Percentiles rank a stretch among this genome's conserved stretches.
Evolutionary conservation across 2,797 vertebrate genomes (phyloP).

Genomic region (Coilia nasus): DNA sequence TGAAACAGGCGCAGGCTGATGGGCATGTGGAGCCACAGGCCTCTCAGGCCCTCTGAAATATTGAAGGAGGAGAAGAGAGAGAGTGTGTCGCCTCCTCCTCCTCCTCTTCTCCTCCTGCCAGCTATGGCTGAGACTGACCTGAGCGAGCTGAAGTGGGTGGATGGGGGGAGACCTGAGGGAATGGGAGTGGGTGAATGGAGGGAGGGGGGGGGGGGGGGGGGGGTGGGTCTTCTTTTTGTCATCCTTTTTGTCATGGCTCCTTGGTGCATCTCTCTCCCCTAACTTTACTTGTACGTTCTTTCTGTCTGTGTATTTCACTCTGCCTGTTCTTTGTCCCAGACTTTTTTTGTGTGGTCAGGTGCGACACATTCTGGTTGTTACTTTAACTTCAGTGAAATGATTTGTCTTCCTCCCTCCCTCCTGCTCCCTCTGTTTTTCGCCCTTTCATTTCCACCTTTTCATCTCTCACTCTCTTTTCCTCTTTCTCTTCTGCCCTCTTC

Average conservation of each 20-base stretch:
- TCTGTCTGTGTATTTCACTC: too few species aligned
- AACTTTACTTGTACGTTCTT: too few species aligned
- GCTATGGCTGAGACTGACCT: neutral
- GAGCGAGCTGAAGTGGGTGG: neutral
- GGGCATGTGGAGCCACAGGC: constrained; percentile 27
- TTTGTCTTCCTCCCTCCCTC: too few species aligned
- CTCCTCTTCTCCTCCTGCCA: neutral
- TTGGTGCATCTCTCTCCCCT: too few species aligned
- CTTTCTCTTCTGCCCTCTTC: too few species aligned
- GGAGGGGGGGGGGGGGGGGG: neutral
- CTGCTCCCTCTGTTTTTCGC: constrained; percentile 34
- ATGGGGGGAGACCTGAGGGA: neutral
- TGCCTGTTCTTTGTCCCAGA: too few species aligned
- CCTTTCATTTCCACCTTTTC: neutral
- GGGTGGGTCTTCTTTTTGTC: too few species aligned
- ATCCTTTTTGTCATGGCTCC: too few species aligned
- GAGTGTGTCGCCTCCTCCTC: neutral
- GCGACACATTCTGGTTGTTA: too few species aligned
- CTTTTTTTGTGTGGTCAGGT: too few species aligned
- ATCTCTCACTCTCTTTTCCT: too few species aligned
- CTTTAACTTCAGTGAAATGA: too few species aligned
- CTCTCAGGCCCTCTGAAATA: constrained; percentile 36
- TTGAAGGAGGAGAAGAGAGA: neutral
- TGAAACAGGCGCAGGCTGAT: constrained; percentile 38
- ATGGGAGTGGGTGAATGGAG: neutral